Evolutionary conservation across 2,113 vertebrate species (phyloP), one percentile per base, ranked within the genome.

Genomic region (Petromus typicus): DNA sequence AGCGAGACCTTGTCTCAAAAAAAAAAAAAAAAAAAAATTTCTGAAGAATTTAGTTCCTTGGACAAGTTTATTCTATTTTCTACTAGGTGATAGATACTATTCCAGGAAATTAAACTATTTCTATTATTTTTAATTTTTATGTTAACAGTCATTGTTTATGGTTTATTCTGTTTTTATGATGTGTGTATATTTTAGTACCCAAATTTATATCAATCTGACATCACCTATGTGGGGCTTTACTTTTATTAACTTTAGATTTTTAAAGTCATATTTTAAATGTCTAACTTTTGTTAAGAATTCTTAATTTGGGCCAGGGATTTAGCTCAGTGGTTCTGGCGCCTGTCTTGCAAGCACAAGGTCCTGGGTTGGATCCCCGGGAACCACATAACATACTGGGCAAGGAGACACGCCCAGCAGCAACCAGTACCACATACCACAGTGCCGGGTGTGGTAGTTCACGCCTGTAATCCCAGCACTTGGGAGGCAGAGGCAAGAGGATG

Each of bases 61-160:
- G 51, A 34, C 4, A 73, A 76, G 32, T 73, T 64, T 40, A 73
- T 91, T 86, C 54, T 48, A 1, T 76, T 75, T 12, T 86, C 79
- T 94, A 13, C 45, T 73, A 23, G 37, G 20, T 80, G 25, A 40
- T 48, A 73, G 10, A 1, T 2, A 82, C 67, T 92, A 22, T 78
- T 95, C 40, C 7, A 83, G 5, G 34, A 51, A 67, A 3, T 59
- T 83, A 51, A 83, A 95, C 51, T 88, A 83, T 66, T 95, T 95
- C 45, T 66, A 8, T 34, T 94, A 45, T 57, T 84, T 83, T 88
- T 20, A 37, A 1, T 75, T 69, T 69, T 59, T 59, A 89, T 32
- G 76, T 57, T 86, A 25, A 81, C 37, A 82, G 82, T 66, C 64
- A 75, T 59, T 88, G 91, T 76, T 43, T 20, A 91, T 91, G 9